These are phyloP conservation scores for Halictus ligatus DNA, from an alignment of 2,888 invertebrate genomes.

Conservation along the genomic window DNA sequence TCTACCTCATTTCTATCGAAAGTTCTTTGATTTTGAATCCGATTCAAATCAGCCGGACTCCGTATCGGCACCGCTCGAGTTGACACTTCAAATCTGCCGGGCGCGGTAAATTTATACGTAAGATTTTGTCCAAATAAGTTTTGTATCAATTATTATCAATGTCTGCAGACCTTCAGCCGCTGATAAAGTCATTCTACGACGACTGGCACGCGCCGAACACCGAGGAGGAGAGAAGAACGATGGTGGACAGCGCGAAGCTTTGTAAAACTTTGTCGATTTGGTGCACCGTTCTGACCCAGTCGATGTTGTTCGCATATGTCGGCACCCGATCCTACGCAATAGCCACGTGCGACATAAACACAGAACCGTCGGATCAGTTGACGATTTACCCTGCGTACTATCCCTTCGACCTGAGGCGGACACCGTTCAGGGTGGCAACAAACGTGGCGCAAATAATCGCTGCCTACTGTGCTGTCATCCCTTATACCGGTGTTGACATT, in stretches of 20 bases:
- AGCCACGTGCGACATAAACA: not conserved
- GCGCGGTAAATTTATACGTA: no score
- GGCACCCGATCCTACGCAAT: slow-evolving; percentile 20
- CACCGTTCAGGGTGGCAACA: slow-evolving; percentile 24
- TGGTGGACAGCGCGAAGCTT: slow-evolving; percentile 45
- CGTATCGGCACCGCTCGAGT: no score
- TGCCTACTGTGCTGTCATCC: slow-evolving; percentile 34
- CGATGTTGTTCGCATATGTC: slow-evolving; percentile 49
- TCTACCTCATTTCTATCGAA: no score
- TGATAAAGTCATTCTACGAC: slow-evolving; percentile 51
- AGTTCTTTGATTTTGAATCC: no score
- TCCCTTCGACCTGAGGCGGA: slow-evolving; percentile 48
- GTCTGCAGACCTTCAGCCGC: slow-evolving; percentile 42
- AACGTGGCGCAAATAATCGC: slow-evolving; percentile 52
- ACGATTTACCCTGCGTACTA: slow-evolving; percentile 55
- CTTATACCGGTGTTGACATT: slow-evolving; percentile 61
- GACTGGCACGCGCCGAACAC: slow-evolving; percentile 39
- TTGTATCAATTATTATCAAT: not conserved
- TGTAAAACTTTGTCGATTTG: slow-evolving; percentile 39
- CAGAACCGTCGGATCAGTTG: not conserved
- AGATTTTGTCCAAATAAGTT: not conserved
- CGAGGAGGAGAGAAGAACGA: slow-evolving; percentile 20
- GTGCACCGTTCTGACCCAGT: slow-evolving; percentile 59
- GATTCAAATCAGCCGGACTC: no score
- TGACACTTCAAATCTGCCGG: no score